Evolutionary conservation across 2,113 vertebrate species (phyloP).

Genomic region (Plotosus lineatus): DNA sequence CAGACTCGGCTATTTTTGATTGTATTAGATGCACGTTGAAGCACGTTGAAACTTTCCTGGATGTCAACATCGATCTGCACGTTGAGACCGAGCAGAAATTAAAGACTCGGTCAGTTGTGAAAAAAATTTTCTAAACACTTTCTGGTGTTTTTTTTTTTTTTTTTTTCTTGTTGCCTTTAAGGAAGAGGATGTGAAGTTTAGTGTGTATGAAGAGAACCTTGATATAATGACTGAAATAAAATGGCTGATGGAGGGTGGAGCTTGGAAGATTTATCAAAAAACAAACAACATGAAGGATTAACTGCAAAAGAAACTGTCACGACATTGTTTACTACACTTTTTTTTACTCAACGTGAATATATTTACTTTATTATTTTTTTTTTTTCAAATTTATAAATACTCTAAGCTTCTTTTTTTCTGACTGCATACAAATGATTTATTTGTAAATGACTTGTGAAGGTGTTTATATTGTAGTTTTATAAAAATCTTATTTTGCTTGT

Average conservation of each 20-base stretch:
- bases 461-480: background rate
- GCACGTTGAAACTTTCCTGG: background rate
- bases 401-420: background rate
- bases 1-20: background rate
- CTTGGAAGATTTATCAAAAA: background rate
- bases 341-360: background rate
- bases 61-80: background rate
- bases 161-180: background rate
- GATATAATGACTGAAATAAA: conserved; percentile 13
- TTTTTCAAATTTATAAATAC: background rate
- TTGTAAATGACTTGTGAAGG: background rate
- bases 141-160: too few relatives aligned
- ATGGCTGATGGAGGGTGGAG: conserved; percentile 32
- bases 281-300: conserved; percentile 14
- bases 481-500: background rate
- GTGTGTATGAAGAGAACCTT: background rate
- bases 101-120: background rate
- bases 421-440: background rate
- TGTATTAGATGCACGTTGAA: background rate
- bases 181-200: background rate
- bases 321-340: conserved; percentile 17
- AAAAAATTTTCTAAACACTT: background rate
- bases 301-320: background rate
- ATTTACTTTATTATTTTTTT: background rate
- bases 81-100: background rate